Evolutionary conservation across 2,797 vertebrate genomes (phyloP), one percentile per base, ranked within the genome.

Genomic region (Hybognathus amarus): DNA sequence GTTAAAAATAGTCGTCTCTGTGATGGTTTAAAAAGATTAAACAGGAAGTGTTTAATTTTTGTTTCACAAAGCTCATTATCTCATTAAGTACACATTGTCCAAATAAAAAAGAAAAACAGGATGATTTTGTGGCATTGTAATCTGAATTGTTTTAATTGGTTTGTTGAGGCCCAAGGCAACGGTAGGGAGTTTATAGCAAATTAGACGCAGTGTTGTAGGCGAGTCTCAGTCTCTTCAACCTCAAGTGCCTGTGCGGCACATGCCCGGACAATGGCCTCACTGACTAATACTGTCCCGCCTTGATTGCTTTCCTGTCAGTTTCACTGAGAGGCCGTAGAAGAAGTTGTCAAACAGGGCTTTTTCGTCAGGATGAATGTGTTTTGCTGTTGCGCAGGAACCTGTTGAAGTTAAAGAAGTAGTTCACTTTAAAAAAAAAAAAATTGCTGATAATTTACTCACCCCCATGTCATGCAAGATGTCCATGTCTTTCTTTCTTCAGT

Each of bases 321-420:
- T 40, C 38, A 38, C 78, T 15, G 63, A 3, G 2, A 81, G 30
- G 59, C 22, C 59, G 20, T 66, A 17, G 18, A 30, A 73, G 45
- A 75, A 83, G 82, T 69, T 69, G 74, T 83, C 73, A 61, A 83
- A 83, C 74, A 77, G 74, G 80, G 82, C 50, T 77, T 77, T 77
- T 74, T 82, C n/a, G 2, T 40, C 47, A 52, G 36, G 38, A 33
- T 52, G 50, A 77, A 56, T 59, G 18, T 68, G 50, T 45, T 77
- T 52, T 69, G 47, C 10, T 66, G 68, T 83, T 77, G 52, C 33
- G 13, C 18, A 7, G 63, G 77, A 77, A 75, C 71, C 52, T n/a
- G 18, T 27, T 17, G n/a, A 82, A 36, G 18, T 13, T 22, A 33
- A 33, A 33, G 30, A 3, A 33, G 30, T 2, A 33, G 30, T 33